phyloP scores from a whole-genome alignment of 2,888 invertebrate genomes.

The Eupeodes luniger region DNA sequence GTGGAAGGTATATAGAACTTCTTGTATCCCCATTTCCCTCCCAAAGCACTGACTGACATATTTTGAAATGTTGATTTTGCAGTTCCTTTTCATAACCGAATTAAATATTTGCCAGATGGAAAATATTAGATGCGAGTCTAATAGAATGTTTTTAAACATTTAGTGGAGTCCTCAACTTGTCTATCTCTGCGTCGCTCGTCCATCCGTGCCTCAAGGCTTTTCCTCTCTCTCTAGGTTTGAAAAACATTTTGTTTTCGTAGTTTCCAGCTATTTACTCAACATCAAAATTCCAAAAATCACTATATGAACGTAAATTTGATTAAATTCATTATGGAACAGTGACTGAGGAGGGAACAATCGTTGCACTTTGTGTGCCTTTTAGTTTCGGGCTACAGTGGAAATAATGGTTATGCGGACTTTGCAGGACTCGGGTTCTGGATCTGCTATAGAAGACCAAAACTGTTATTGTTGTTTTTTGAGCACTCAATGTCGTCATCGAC shows the following conservation, averaged over 20 bases:
- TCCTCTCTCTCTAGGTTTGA: slow-evolving; percentile 1
- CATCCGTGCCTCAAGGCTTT: no score
- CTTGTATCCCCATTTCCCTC: not conserved
- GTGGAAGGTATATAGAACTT: slow-evolving; percentile 10
- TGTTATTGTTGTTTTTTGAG: not conserved
- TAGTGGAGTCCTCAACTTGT: slow-evolving; percentile 15
- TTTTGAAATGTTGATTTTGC: slow-evolving; percentile 27
- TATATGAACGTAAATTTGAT: slow-evolving; percentile 65
- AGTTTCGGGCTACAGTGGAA: slow-evolving; percentile 21
- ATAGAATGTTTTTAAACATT: slow-evolving; percentile 4
- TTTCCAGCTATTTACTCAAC: slow-evolving; percentile 56
- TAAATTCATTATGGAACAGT: slow-evolving; percentile 55
- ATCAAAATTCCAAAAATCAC: slow-evolving; percentile 55
- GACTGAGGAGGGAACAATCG: slow-evolving; percentile 35
- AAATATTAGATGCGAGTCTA: not conserved
- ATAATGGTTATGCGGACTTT: slow-evolving; percentile 26
- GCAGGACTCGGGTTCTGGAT: not conserved
- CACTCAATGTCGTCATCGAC: slow-evolving; percentile 37
- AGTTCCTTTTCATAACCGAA: slow-evolving; percentile 22
- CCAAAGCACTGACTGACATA: slow-evolving; percentile 3
- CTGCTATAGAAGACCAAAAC: not conserved
- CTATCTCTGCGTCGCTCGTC: slow-evolving; percentile 8
- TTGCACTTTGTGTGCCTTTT: slow-evolving; percentile 35
- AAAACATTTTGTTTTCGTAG: slow-evolving; percentile 50
- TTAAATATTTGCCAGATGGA: not conserved